phyloP scores from a whole-genome alignment of 2,113 vertebrate species.

The Eublepharis macularius region DNA sequence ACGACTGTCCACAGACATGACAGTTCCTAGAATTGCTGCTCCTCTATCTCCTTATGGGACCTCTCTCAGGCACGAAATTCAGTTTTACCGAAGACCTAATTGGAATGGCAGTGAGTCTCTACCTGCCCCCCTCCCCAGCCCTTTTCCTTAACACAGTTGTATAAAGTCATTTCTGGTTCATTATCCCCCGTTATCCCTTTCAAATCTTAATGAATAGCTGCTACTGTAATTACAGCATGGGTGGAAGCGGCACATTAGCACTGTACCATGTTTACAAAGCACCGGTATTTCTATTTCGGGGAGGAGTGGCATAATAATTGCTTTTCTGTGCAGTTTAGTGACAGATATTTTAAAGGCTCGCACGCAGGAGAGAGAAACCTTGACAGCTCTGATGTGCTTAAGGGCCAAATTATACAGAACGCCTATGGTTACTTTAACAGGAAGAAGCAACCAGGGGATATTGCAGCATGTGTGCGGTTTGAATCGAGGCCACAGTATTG shows the following conservation, averaged over 20 bases:
- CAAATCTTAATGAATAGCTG: not conserved
- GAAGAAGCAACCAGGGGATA: no score
- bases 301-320: not conserved
- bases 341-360: not conserved
- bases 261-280: constrained; percentile 1
- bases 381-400: not conserved
- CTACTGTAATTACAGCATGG: not conserved
- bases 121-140: not conserved
- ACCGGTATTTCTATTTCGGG: not conserved
- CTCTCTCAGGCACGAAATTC: not conserved
- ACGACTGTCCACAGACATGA: no score
- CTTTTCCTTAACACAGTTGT: not conserved
- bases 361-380: not conserved
- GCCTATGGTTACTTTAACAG: no score
- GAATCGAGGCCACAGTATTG: no score
- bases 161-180: not conserved
- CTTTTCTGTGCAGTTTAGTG: not conserved
- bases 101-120: not conserved
- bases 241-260: not conserved
- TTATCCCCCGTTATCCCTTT: not conserved
- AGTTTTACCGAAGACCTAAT: not conserved
- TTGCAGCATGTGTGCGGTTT: no score
- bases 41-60: not conserved
- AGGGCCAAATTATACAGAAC: not conserved
- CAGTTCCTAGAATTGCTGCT: no score